These are phyloP conservation scores for Machaerirhynchus nigripectus DNA, from an alignment of 2,113 vertebrate species.

Conservation along the genomic window DNA sequence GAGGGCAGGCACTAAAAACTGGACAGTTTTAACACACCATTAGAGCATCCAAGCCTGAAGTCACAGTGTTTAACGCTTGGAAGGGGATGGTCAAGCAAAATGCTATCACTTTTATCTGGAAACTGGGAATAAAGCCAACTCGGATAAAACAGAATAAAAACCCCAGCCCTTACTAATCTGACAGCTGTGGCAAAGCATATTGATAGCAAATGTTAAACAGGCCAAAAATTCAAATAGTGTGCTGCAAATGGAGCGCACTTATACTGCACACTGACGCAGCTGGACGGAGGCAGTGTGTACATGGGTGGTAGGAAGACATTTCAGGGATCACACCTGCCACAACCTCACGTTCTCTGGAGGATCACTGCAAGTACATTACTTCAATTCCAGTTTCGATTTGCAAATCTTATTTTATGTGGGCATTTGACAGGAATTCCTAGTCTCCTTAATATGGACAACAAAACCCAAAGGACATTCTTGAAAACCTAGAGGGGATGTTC, in stretches of 20 bases:
- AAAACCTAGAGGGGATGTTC: background rate
- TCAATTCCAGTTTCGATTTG: background rate
- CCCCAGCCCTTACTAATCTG: slow-evolving; percentile 26
- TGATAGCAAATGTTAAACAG: slow-evolving; percentile 35
- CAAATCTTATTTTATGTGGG: background rate
- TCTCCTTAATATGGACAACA: background rate
- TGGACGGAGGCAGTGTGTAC: background rate
- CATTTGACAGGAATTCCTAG: background rate
- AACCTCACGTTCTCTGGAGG: background rate
- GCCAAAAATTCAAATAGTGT: slow-evolving; percentile 33
- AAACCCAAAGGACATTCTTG: background rate
- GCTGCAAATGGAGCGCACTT: background rate
- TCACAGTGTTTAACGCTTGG: slow-evolving; percentile 69
- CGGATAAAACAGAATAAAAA: slow-evolving; percentile 1
- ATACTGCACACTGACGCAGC: background rate
- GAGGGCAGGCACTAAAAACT: slow-evolving; percentile 39
- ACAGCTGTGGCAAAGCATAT: slow-evolving; percentile 66
- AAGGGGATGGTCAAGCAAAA: slow-evolving; percentile 75
- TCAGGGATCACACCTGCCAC: background rate
- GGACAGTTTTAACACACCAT: slow-evolving; percentile 66
- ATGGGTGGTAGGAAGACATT: background rate
- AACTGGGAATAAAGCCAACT: slow-evolving; percentile 74
- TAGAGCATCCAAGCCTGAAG: slow-evolving; percentile 73
- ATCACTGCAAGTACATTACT: background rate
- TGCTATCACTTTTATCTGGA: slow-evolving; percentile 71